Conservation (phyloP, 2,113 vertebrate genomes). For the Salvelinus sp. region DNA sequence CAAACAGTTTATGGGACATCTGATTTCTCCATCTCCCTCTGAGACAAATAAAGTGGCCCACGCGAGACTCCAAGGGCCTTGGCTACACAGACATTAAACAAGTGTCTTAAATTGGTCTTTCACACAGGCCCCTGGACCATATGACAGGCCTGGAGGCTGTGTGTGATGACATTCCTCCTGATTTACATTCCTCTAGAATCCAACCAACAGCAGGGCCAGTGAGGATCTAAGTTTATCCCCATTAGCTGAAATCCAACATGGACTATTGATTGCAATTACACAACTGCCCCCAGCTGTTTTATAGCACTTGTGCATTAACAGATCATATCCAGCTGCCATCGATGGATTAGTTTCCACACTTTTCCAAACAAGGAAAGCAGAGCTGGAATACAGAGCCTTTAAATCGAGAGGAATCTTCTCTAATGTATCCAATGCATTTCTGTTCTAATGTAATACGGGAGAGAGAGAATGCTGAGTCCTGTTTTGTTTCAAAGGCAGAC, state of each 20-base stretch:
- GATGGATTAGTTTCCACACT: conserved; percentile 33
- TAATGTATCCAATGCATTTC: neutral
- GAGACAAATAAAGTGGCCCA: neutral
- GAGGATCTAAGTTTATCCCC: conserved; percentile 33
- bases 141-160: neutral
- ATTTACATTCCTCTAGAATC: conserved; percentile 35
- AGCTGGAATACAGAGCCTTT: neutral
- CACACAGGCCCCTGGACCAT: neutral
- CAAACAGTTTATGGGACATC: conserved; percentile 29
- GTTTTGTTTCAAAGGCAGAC: neutral
- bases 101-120: neutral
- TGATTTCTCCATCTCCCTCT: conserved; percentile 5
- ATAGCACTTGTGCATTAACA: conserved; percentile 25
- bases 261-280: conserved; percentile 69
- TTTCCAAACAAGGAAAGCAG: neutral
- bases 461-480: conserved; percentile 1
- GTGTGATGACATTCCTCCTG: conserved; percentile 59
- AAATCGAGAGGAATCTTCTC: neutral
- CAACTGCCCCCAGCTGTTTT: conserved; percentile 42
- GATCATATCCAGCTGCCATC: conserved; percentile 44
- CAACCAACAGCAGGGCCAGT: conserved; percentile 25
- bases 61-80: neutral
- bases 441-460: neutral
- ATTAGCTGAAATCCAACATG: conserved; percentile 47
- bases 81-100: neutral